Evolutionary conservation across 2,113 vertebrate genomes (phyloP), one percentile per base, ranked within the genome.

Genomic region (Bostrychus sinensis): DNA sequence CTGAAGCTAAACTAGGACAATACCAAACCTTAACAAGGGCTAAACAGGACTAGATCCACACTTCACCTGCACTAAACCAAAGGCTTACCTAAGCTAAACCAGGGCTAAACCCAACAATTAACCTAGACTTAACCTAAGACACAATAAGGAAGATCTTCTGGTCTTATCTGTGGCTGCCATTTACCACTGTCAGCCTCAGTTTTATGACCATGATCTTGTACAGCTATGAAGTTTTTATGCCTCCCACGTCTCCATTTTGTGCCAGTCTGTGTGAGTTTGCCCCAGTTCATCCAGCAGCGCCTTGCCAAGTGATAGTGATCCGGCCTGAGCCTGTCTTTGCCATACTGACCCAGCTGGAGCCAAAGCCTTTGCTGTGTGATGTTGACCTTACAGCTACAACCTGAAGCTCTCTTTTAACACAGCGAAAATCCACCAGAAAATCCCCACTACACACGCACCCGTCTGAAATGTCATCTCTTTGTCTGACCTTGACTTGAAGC

Each of bases 351-450:
- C 75, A 12, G 53, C 62, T 66, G 72, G 57, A 70, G 57, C 46
- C 63, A 66, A 67, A 75, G 62, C 80, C 63, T 53, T 16, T 56
- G 78, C 55, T 75, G 65, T 72, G 61, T 38, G 62, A 69, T 30
- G 66, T 37, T 88, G 88, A 85, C 85, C 89, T 86, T 14, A 25
- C 45, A n/a, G n/a, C n/a, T n/a, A 88, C 72, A 85, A 88, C 41
- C 78, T 28, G 37, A 50, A 69, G 63, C 34, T 41, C 11, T 62
- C 39, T 20, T 51, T 59, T 64, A 66, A 74, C 73, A 48, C 54
- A 17, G 28, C n/a, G 64, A 23, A 69, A 77, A 85, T 57, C 56
- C 54, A 25, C 2, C 63, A 58, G 62, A 73, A 80, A 77, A 61
- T 55, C 63, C 28, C 45, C 50, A 22, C 39, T 34, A 57, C 58